Evolutionary conservation across 2,797 vertebrate species (phyloP).

Genomic region (Orestias chungarensis): DNA sequence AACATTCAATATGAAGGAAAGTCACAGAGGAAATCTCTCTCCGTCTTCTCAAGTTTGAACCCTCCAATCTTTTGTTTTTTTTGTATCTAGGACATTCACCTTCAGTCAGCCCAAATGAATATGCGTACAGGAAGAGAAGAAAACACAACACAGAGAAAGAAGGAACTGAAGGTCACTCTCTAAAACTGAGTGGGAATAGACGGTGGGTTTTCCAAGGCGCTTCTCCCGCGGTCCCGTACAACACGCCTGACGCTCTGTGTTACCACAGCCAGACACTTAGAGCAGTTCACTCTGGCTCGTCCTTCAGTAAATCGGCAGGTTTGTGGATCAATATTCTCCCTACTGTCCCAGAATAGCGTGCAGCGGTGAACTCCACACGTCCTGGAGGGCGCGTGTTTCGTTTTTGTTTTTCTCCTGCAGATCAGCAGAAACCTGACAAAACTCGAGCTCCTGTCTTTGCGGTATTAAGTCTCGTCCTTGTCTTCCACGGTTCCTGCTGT

Average conservation of each 20-base stretch:
- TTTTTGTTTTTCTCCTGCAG: not conserved
- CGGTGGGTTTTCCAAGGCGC: slow-evolving; percentile 36
- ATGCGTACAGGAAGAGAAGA: slow-evolving; percentile 30
- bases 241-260: slow-evolving; percentile 19
- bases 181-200: slow-evolving; percentile 34
- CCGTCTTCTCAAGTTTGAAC: slow-evolving; percentile 14
- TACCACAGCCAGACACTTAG: slow-evolving; percentile 3
- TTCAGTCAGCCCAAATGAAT: slow-evolving; percentile 70
- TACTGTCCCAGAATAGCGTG: slow-evolving; percentile 11
- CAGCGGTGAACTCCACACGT: slow-evolving; percentile 5
- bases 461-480: slow-evolving; percentile 24
- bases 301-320: slow-evolving; percentile 8
- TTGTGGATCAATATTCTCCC: slow-evolving; percentile 17
- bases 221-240: slow-evolving; percentile 1
- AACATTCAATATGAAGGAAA: slow-evolving; percentile 50
- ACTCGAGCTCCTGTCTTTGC: not conserved
- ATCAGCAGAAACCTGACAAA: slow-evolving; percentile 3
- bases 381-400: slow-evolving; percentile 20
- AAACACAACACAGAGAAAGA: not conserved
- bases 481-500: slow-evolving; percentile 23
- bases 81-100: slow-evolving; percentile 63
- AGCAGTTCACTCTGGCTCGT: not conserved
- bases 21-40: slow-evolving; percentile 13
- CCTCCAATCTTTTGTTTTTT: slow-evolving; percentile 52
- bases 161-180: slow-evolving; percentile 20